phyloP scores from a whole-genome alignment of 2,113 vertebrate species.

The Strix aluco region DNA sequence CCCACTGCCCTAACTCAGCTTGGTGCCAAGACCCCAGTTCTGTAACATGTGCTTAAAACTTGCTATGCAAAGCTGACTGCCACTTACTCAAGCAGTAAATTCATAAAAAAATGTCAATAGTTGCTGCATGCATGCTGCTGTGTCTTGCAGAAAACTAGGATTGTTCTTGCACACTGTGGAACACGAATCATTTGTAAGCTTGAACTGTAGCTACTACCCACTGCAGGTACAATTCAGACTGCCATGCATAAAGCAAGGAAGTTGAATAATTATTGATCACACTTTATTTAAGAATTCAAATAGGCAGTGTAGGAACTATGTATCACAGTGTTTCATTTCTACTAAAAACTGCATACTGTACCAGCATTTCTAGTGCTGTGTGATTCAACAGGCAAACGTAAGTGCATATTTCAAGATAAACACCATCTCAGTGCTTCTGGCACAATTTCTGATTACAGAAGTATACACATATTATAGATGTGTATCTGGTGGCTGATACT shows the following conservation, averaged over 20 bases:
- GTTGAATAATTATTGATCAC: slow-evolving; percentile 36
- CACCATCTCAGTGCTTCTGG: neutral
- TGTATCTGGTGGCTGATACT: neutral
- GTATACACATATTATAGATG: neutral
- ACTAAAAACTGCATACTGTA: neutral
- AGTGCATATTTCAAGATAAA: neutral
- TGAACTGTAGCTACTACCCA: neutral
- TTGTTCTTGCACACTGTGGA: neutral
- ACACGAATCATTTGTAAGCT: neutral
- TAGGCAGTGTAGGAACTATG: neutral
- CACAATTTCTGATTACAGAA: neutral
- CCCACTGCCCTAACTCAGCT: neutral
- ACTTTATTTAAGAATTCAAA: slow-evolving; percentile 39
- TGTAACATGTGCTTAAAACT: neutral
- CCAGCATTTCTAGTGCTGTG: neutral
- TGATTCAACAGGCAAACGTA: neutral
- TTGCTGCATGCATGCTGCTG: neutral
- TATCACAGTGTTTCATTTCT: neutral
- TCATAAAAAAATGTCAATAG: neutral
- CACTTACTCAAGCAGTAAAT: neutral
- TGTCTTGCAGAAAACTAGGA: neutral
- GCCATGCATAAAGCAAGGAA: slow-evolving; percentile 23
- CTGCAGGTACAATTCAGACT: slow-evolving; percentile 45
- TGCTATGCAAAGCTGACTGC: neutral
- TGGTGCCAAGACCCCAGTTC: accelerated